Conservation (phyloP, 2,888 invertebrate species). For the Athalia rosae region DNA sequence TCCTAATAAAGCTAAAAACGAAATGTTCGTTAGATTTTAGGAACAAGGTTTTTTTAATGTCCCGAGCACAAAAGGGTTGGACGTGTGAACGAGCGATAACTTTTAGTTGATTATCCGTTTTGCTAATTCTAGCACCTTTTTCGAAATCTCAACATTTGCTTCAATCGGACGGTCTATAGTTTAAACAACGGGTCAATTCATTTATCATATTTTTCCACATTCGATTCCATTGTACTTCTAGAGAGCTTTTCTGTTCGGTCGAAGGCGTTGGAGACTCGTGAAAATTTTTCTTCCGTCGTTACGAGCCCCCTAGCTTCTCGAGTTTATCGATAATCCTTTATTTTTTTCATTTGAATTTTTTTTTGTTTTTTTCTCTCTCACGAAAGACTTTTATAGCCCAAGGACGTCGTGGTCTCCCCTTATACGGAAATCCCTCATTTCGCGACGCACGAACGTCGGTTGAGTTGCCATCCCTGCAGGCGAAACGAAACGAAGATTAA, state of each 20-base stretch:
- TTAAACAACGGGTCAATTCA: no score
- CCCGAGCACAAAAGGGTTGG: conserved; percentile 3
- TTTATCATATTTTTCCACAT: no score
- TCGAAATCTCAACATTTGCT: not conserved
- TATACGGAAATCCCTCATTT: not conserved
- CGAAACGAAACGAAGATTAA: not conserved
- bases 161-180: no score
- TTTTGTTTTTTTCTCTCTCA: conserved; percentile 14
- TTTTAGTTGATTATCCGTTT: conserved; percentile 6
- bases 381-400: conserved; percentile 41
- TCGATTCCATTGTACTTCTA: no score
- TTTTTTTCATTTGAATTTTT: not conserved
- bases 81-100: conserved; percentile 19
- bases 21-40: not conserved
- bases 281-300: no score
- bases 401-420: conserved; percentile 34
- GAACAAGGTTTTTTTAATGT: not conserved
- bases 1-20: not conserved
- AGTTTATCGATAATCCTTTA: not conserved
- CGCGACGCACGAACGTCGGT: conserved; percentile 11
- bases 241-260: no score
- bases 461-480: conserved; percentile 29
- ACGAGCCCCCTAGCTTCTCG: not conserved
- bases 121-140: conserved; percentile 27
- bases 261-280: no score